These are phyloP conservation scores for Alviniconcha marisindica DNA, from an alignment of 1,140 invertebrate species.

Conservation along the genomic window DNA sequence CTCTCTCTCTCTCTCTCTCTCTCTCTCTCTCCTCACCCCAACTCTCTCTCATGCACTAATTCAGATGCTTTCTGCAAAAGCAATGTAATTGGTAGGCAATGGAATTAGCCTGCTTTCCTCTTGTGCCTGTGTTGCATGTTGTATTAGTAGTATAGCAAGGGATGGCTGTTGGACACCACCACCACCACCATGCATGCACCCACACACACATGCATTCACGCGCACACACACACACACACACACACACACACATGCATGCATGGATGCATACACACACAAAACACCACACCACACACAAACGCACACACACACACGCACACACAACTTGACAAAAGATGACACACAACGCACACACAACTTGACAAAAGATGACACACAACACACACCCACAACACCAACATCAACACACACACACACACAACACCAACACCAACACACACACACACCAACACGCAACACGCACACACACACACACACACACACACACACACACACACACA, in stretches of 20 bases:
- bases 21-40: too few species aligned
- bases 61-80: too few species aligned
- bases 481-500: conserved; percentile 10
- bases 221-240: not conserved
- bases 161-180: too few species aligned
- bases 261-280: not conserved
- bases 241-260: not conserved
- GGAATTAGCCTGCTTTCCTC: too few species aligned
- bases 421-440: not conserved
- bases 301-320: not conserved
- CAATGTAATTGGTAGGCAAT: too few species aligned
- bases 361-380: not conserved
- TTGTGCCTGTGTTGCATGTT: too few species aligned
- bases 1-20: too few species aligned
- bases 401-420: not conserved
- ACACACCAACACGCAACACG: not conserved
- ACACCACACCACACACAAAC: not conserved
- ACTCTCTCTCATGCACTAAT: too few species aligned
- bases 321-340: not conserved
- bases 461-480: conserved; percentile 10
- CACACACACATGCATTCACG: not conserved
- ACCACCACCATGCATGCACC: too few species aligned
- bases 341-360: not conserved
- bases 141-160: too few species aligned
- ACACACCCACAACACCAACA: not conserved